phyloP scores from a whole-genome alignment of 2,113 vertebrate genomes.

The Podocnemis expansa region DNA sequence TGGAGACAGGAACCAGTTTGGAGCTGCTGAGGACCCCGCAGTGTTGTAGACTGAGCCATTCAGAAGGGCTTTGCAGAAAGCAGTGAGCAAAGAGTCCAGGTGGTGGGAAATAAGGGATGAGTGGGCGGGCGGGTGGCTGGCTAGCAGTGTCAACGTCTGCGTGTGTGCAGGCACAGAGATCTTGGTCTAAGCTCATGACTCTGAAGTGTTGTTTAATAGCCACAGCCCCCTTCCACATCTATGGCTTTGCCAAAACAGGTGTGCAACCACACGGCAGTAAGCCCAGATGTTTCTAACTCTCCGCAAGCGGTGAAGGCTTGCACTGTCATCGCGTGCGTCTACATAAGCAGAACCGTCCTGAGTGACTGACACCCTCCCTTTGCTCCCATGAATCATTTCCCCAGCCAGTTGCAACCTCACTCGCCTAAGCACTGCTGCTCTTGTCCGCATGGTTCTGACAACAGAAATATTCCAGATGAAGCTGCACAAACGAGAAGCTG shows the following conservation, averaged over 20 bases:
- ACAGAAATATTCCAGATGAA: not conserved
- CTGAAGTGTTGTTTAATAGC: not conserved
- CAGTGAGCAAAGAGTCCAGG: not conserved
- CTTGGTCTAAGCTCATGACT: accelerated
- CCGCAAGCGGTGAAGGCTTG: not conserved
- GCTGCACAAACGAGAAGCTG: accelerated
- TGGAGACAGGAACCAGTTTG: not conserved
- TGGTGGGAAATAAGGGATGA: not conserved
- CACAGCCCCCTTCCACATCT: accelerated
- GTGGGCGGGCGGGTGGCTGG: not conserved
- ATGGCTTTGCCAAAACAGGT: not conserved
- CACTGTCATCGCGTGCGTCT: not conserved
- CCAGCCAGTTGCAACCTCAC: not conserved
- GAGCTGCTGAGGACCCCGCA: not conserved
- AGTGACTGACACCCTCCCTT: not conserved
- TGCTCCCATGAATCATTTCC: not conserved
- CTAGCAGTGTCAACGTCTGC: not conserved
- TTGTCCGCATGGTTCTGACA: not conserved
- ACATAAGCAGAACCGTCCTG: no score
- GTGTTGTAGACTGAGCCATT: not conserved
- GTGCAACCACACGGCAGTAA: not conserved
- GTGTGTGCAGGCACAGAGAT: not conserved
- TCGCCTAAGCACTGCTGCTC: accelerated
- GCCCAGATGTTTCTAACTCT: not conserved
- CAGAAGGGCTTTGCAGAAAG: not conserved